Percentiles rank a stretch among this genome's conserved stretches.
These are phyloP conservation scores for Sphaerophoria taeniata DNA, from an alignment of 2,888 invertebrate species.

Conservation along the genomic window DNA sequence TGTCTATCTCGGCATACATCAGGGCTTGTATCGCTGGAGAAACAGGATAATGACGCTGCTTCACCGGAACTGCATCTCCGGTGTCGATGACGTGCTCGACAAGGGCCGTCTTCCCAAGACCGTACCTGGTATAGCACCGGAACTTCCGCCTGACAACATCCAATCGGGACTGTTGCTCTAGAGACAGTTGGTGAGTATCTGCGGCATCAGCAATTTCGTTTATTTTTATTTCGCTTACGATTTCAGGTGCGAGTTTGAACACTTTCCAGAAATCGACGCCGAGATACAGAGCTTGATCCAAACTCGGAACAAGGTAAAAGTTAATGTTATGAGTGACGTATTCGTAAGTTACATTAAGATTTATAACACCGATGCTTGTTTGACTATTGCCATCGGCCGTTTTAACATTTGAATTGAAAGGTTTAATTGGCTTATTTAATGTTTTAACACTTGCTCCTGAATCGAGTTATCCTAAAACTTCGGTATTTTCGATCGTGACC, in stretches of 20 bases:
- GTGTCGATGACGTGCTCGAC: conserved; percentile 39
- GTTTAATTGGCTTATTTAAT: background rate
- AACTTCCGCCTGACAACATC: background rate
- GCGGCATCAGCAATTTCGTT: too few relatives aligned
- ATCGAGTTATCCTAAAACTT: background rate
- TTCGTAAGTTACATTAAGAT: background rate
- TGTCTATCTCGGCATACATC: conserved; percentile 14
- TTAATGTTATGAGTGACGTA: background rate
- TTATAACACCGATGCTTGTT: background rate
- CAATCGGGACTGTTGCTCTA: too few relatives aligned
- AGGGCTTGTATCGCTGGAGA: conserved; percentile 13
- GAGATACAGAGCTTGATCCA: background rate
- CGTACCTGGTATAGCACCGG: background rate
- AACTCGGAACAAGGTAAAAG: background rate
- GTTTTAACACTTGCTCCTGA: background rate
- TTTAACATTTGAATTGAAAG: background rate
- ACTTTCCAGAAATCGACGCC: background rate
- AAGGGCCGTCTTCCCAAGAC: conserved; percentile 40
- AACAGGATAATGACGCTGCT: conserved; percentile 19
- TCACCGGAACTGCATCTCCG: conserved; percentile 35
- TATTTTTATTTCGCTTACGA: background rate
- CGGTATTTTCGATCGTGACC: background rate
- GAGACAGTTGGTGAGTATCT: too few relatives aligned
- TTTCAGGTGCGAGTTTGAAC: background rate
- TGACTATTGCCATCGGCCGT: background rate